Evolutionary conservation across 1,140 invertebrate species (phyloP).

Genomic region (Metaphire vulgaris): DNA sequence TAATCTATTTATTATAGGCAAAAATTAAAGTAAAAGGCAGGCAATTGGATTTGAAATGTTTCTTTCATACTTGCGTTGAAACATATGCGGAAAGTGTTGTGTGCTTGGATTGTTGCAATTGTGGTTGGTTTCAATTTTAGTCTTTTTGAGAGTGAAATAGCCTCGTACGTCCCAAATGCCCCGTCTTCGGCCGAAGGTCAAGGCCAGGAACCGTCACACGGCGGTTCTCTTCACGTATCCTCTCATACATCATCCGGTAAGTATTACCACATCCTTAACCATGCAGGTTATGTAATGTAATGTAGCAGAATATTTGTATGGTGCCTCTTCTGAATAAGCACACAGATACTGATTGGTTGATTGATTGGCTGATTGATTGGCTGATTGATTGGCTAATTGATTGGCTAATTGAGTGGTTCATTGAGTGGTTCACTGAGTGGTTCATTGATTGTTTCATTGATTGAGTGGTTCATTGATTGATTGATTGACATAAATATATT

Average conservation of each 20-base stretch:
- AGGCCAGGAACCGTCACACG: constrained; percentile 53
- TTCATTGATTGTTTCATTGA: constrained; percentile 2
- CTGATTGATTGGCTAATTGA: neutral
- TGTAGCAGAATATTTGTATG: too few species aligned
- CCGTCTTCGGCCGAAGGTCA: constrained; percentile 43
- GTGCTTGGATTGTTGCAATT: neutral
- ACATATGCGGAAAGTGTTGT: neutral
- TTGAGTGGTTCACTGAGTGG: neutral
- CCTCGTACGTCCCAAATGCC: constrained; percentile 81
- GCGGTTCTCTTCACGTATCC: constrained; percentile 64
- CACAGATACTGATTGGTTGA: neutral
- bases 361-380: neutral
- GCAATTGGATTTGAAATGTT: neutral
- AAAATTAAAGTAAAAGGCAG: too few species aligned
- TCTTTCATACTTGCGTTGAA: neutral
- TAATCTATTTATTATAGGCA: neutral
- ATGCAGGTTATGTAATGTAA: neutral
- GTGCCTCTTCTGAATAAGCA: neutral
- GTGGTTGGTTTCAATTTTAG: constrained; percentile 58
- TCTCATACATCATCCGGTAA: constrained; percentile 67
- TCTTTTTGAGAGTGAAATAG: constrained; percentile 95
- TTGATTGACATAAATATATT: neutral
- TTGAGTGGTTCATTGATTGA: neutral
- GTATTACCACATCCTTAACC: neutral
- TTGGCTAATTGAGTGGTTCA: neutral